Conservation (phyloP, 2,888 invertebrate species). For the Branchellion lobata region DNA sequence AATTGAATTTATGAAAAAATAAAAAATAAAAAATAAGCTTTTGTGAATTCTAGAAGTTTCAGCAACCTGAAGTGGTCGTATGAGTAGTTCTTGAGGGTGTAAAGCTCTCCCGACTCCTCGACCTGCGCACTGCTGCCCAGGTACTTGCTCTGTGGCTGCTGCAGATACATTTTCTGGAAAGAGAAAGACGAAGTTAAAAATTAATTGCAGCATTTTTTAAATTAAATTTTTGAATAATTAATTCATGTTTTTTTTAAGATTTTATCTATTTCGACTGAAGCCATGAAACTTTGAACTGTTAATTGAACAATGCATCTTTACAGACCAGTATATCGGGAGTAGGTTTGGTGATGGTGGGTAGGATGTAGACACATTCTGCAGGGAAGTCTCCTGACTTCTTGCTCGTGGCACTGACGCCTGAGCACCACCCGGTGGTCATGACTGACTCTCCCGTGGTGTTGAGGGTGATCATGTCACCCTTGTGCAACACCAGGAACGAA, state of each 20-base stretch:
- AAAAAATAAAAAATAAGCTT: no score
- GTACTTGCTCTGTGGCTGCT: conserved; percentile 57
- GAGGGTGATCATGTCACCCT: conserved; percentile 85
- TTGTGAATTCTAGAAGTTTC: neutral
- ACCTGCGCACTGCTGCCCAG: conserved; percentile 51
- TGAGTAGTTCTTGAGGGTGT: conserved; percentile 89
- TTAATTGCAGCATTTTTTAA: neutral
- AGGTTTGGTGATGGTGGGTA: conserved; percentile 91
- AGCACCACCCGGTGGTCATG: conserved; percentile 70
- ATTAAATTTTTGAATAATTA: neutral
- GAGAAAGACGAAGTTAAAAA: no score
- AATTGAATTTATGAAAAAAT: no score
- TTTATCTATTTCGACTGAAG: no score
- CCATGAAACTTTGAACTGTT: no score
- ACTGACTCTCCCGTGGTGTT: conserved; percentile 81
- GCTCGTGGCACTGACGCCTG: conserved; percentile 61
- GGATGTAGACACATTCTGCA: conserved; percentile 92
- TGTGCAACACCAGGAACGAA: conserved; percentile 77
- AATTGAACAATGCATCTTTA: no score
- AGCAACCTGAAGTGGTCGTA: conserved; percentile 79
- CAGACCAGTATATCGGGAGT: conserved; percentile 83
- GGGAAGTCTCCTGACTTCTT: conserved; percentile 88
- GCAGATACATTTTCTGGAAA: conserved; percentile 60
- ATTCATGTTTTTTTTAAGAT: no score
- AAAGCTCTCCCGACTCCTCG: neutral